phyloP scores from a whole-genome alignment of 2,797 vertebrate genomes.

The Protonibea diacanthus region DNA sequence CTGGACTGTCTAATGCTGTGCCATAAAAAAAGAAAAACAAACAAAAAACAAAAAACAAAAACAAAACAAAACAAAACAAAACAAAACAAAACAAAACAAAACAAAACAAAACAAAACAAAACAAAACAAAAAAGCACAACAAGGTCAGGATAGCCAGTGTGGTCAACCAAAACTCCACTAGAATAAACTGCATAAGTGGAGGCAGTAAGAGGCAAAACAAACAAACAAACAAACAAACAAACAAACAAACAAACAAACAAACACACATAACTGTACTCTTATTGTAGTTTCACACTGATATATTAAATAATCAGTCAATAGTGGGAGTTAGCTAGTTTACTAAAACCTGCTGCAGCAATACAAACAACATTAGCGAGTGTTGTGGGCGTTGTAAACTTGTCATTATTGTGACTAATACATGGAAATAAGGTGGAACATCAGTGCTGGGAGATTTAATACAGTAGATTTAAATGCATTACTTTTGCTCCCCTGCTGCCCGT shows the following conservation, averaged over 20 bases:
- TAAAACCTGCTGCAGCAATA: neutral
- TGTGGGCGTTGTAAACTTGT: conserved; percentile 5
- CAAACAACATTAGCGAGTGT: conserved; percentile 16
- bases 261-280: neutral
- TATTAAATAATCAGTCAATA: neutral
- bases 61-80: no score
- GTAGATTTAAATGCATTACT: conserved; percentile 59
- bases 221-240: no score
- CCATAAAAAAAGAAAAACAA: neutral
- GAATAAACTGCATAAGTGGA: no score
- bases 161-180: no score
- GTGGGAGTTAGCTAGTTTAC: conserved; percentile 18
- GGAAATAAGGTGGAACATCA: conserved; percentile 31
- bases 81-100: no score
- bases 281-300: neutral
- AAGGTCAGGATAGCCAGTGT: no score
- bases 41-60: no score
- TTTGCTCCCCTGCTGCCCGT: conserved; percentile 13
- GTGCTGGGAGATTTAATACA: conserved; percentile 39
- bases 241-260: neutral
- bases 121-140: no score
- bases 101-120: no score
- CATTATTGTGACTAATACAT: conserved; percentile 38
- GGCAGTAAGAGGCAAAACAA: neutral
- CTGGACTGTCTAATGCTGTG: neutral